phyloP scores from a whole-genome alignment of 2,797 vertebrate genomes.

The Coreius guichenoti region DNA sequence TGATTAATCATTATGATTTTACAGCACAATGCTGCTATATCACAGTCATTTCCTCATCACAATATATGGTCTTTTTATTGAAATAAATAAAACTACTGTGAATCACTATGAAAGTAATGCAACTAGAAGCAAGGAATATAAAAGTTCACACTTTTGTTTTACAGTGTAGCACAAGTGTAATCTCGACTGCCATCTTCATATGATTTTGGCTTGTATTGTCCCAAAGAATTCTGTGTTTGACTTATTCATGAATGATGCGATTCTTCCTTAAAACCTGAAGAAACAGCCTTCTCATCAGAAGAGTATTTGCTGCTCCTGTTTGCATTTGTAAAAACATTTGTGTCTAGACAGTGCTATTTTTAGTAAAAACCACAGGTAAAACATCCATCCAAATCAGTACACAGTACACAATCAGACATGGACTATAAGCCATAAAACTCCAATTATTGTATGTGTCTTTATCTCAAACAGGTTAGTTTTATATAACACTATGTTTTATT shows the following conservation, averaged over 20 bases:
- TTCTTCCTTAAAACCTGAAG: too few species aligned
- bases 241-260: too few species aligned
- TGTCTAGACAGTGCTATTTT: neutral
- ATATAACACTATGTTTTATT: neutral
- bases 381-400: neutral
- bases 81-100: too few species aligned
- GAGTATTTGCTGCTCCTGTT: neutral
- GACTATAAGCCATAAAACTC: neutral
- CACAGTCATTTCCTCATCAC: too few species aligned
- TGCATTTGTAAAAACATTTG: neutral
- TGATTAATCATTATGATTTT: neutral
- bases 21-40: neutral
- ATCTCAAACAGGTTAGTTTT: neutral
- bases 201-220: too few species aligned
- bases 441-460: neutral
- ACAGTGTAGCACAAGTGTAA: too few species aligned
- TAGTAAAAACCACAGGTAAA: neutral
- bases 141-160: too few species aligned
- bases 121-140: too few species aligned
- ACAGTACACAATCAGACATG: neutral
- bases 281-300: neutral
- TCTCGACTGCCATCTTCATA: too few species aligned
- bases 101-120: too few species aligned
- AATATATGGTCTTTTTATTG: too few species aligned
- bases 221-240: too few species aligned